Evolutionary conservation across 1,140 invertebrate genomes (phyloP), one percentile per base, ranked within the genome.

Genomic region (Dysdera silvatica): DNA sequence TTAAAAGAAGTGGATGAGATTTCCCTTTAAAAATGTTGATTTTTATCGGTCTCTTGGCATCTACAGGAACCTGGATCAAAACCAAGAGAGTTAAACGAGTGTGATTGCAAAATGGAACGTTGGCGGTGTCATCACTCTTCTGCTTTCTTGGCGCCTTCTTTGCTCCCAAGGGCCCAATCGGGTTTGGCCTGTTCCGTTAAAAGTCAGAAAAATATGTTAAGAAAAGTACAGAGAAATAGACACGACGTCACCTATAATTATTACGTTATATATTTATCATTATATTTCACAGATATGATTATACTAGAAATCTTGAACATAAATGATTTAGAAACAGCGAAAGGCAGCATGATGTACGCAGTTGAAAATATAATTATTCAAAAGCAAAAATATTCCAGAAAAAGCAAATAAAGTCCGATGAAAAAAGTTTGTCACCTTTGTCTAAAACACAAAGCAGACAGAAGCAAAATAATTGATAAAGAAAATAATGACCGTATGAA

Each of bases 121-220:
- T 40, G 43, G 49, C 20, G 43, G 32, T 20, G 47, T 28, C n/a
- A n/a, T 65, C 47, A 65, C 33, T 65, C 62, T n/a, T 65, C 54
- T 14, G 48, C 35, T 4, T 58, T 29, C 49, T 62, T 48, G 2
- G 28, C 23, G 4, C 61, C 29, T 65, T 65, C 55, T 65, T 65
- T 52, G 62, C 62, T 16, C 54, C 62, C 54, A 57, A 57, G 18
- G n/a, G 62, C 62, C 62, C 62, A 65, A 31, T 65, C 62, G 26
- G 62, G 62, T 52, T 65, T 65, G 37, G 55, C 37, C 45, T 59
- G 28, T 37, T 16, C 7, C 40, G 41, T 10, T 18, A 24, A 37
- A 54, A 54, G 23, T 3, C 47, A 1, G 4, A 52, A 8, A 33
- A 32, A 52, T 3, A 32, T 32, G 32, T 33, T n/a, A 32, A 52